Base-by-base conservation (phyloP, 1,140 invertebrate species). In the Manduca sexta region DNA sequence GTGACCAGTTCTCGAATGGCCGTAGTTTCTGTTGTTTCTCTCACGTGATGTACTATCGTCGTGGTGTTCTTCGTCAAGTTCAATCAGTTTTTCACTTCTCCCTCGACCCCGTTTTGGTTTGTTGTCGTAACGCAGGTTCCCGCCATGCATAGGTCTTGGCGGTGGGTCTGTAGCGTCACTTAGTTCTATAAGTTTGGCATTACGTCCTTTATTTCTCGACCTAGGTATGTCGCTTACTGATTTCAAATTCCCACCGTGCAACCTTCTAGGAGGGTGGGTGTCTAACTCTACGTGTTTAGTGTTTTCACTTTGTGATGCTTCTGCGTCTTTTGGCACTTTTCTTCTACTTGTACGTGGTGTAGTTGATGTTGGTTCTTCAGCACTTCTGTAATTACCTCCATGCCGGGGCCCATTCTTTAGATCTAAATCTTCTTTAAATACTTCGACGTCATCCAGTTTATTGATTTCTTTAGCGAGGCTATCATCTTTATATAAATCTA, bases 391-490 rank as follows among this genome's bases (percentile, higher is more conserved):
- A 56, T 85, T 85, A 43, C 81, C 84, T 39, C 81, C 82, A 47
- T 84, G 78, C 56, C 63, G 78, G 10, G 79, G 84, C n/a, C 78
- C 75, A 39, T 60, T 57, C 17, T 69, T 62, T 3, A 79, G 37
- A 47, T 82, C 62, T 48, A 84, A 49, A 47, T 77, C 62, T 44
- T 74, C 64, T 53, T 55, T 75, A 41, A 87, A 86, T 51, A 87
- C 52, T 69, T 87, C 85, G 5, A 86, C 81, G 46, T 72, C 83
- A 6, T 73, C 74, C 38, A 86, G 57, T 55, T 76, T 71, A 54
- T 86, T 86, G 15, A 86, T 63, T 39, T 86, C 74, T 60, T 74
- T 73, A 5, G 83, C 76, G 51, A 86, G 67, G 37, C 75, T 78
- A 49, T 84, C 78, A 47, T 85, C 81, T 63, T 71, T 78, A 37